phyloP scores from a whole-genome alignment of 2,113 vertebrate genomes.

The Clupea harengus region DNA sequence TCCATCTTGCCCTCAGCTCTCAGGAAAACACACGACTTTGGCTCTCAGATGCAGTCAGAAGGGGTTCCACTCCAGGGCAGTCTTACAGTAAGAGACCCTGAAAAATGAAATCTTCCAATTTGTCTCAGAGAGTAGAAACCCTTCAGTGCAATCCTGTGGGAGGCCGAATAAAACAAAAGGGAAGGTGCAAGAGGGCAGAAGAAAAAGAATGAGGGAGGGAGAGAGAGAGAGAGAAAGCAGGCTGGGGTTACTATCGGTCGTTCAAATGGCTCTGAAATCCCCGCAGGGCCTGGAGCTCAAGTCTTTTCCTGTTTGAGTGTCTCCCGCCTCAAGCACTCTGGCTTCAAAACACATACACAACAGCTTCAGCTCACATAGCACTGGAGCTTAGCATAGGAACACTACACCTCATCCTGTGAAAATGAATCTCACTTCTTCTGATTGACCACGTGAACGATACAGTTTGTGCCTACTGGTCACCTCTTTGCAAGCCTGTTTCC shows the following conservation, averaged over 20 bases:
- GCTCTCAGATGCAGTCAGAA: constrained; percentile 53
- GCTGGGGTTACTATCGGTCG: constrained; percentile 70
- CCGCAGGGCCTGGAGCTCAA: constrained; percentile 43
- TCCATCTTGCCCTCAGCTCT: constrained; percentile 36
- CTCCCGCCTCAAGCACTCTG: constrained; percentile 21
- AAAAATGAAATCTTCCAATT: constrained; percentile 42
- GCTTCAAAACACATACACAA: not conserved
- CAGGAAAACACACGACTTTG: constrained; percentile 13
- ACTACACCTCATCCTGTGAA: not conserved
- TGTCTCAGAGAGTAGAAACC: not conserved
- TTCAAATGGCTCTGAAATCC: constrained; percentile 59
- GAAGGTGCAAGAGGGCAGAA: constrained; percentile 22
- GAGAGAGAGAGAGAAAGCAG: constrained; percentile 54
- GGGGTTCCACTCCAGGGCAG: constrained; percentile 50
- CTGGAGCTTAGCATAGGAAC: not conserved
- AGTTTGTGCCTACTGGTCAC: not conserved
- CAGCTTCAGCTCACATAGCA: not conserved
- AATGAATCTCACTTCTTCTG: not conserved
- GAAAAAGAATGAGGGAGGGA: constrained; percentile 11
- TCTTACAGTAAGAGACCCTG: constrained; percentile 49
- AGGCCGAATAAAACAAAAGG: constrained; percentile 18
- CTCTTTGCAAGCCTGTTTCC: not conserved
- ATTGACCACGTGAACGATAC: not conserved
- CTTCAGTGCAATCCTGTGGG: not conserved
- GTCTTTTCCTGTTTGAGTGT: constrained; percentile 48